Percentiles rank a stretch among this genome's conserved stretches.
Evolutionary conservation across 2,888 invertebrate species (phyloP).

Genomic region (Dilophus febrilis): DNA sequence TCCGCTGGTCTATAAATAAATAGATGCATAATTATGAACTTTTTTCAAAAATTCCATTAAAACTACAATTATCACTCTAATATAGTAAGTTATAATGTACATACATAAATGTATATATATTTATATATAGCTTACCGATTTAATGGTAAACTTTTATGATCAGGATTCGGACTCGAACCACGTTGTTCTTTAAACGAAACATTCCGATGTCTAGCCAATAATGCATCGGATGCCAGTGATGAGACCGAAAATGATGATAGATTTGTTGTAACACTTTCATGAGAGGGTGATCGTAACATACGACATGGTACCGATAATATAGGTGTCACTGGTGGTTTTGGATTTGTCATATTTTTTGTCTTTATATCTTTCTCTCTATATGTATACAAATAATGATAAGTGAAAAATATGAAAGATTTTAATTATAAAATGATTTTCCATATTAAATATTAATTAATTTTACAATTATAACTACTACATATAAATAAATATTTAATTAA

Average conservation of each 20-base stretch:
- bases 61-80: too few species aligned
- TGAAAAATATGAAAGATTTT: too few species aligned
- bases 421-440: too few species aligned
- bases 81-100: too few species aligned
- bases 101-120: too few species aligned
- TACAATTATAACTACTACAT: too few species aligned
- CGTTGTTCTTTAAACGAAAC: slow-evolving; percentile 35
- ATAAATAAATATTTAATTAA: too few species aligned
- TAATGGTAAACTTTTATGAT: slow-evolving; percentile 27
- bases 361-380: too few species aligned
- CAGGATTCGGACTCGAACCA: slow-evolving; percentile 58
- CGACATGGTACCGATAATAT: slow-evolving; percentile 37
- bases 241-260: slow-evolving; percentile 62
- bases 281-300: slow-evolving; percentile 59
- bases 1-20: slow-evolving; percentile 28
- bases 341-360: slow-evolving; percentile 12
- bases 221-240: slow-evolving; percentile 40
- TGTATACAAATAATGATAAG: too few species aligned
- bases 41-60: too few species aligned
- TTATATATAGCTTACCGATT: slow-evolving; percentile 11
- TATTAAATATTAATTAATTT: too few species aligned
- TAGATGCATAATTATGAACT: neutral
- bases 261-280: slow-evolving; percentile 71
- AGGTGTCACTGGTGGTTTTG: slow-evolving; percentile 13
- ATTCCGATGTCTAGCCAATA: slow-evolving; percentile 26